Conservation (phyloP, 2,797 vertebrate genomes). For the Mus minutoides region DNA sequence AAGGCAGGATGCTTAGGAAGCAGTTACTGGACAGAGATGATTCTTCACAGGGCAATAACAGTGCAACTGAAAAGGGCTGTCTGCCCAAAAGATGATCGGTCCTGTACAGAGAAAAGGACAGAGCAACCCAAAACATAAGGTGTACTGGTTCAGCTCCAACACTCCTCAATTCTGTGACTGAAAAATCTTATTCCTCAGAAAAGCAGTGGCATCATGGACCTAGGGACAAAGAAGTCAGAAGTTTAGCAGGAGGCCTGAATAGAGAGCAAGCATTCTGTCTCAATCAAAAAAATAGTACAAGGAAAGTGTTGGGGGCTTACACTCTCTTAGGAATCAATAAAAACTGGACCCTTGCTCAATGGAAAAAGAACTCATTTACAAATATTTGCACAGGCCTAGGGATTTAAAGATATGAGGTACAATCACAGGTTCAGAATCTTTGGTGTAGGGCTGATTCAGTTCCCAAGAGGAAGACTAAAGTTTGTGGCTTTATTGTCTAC, state of each 20-base stretch:
- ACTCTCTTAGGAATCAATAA: slow-evolving; percentile 20
- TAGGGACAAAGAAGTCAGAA: slow-evolving; percentile 10
- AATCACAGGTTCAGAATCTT: neutral
- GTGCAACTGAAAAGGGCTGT: neutral
- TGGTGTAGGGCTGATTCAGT: neutral
- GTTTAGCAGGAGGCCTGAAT: neutral
- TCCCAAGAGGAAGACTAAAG: slow-evolving; percentile 11
- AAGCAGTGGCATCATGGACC: neutral
- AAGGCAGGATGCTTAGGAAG: slow-evolving; percentile 32
- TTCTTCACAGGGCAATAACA: neutral
- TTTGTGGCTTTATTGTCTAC: slow-evolving; percentile 28
- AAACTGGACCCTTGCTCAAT: neutral
- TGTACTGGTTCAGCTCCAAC: neutral
- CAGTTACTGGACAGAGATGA: neutral
- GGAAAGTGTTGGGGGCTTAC: neutral
- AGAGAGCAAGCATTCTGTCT: neutral
- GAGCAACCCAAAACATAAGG: neutral
- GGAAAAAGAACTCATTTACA: neutral
- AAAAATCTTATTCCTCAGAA: slow-evolving; percentile 1
- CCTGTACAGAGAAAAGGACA: neutral
- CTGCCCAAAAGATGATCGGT: neutral
- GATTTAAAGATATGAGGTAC: neutral
- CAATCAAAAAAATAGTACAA: slow-evolving; percentile 14
- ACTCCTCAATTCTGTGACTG: neutral
- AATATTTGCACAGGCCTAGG: neutral